Evolutionary conservation across 2,888 invertebrate genomes (phyloP), one percentile per base, ranked within the genome.

Genomic region (Agapetus fuscipes): DNA sequence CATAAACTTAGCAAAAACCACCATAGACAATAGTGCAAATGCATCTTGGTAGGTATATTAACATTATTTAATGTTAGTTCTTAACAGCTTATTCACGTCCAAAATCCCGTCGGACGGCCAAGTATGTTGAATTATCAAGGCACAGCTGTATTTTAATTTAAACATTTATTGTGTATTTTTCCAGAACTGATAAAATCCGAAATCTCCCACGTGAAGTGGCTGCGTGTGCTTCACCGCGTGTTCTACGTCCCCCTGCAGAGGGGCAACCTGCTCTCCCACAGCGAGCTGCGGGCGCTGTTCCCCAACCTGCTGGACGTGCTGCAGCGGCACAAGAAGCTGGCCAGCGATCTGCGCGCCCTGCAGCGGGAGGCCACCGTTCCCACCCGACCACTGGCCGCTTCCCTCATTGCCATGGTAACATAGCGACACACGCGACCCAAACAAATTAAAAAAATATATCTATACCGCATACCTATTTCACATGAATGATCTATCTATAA

Each of bases 271-370:
- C 69, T 90, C 39, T 77, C 85, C 1, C 59, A 72, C 3, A 86
- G 89, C 16, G 81, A 91, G 54, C 71, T 88, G 29, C 71, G 76
- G 20, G 71, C 83, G 9, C 69, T 93, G 39, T 90, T 93, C 65
- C 83, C 90, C 20, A 91, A 91, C 65, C 71, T 91, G 43, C 83
- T 85, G 35, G 80, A 84, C 43, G 79, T 93, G 65, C 62, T 86
- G 45, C 69, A 67, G 45, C 37, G 62, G 1, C 69, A 70, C 46
- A 52, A 52, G n/a, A 39, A 52, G 11, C 53, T 69, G n/a, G 64
- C 63, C 46, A 39, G 56, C 0, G 64, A 64, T 3, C 56, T 69
- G 30, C 37, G 61, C 3, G 52, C 54, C 2, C 52, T 60, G 30
- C 48, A 30, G 2, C 56, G 52, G 2, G 48, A 53, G 24, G 58